Evolutionary conservation across 2,888 invertebrate species (phyloP), one percentile per base, ranked within the genome.

Genomic region (Cristatella mucedo): DNA sequence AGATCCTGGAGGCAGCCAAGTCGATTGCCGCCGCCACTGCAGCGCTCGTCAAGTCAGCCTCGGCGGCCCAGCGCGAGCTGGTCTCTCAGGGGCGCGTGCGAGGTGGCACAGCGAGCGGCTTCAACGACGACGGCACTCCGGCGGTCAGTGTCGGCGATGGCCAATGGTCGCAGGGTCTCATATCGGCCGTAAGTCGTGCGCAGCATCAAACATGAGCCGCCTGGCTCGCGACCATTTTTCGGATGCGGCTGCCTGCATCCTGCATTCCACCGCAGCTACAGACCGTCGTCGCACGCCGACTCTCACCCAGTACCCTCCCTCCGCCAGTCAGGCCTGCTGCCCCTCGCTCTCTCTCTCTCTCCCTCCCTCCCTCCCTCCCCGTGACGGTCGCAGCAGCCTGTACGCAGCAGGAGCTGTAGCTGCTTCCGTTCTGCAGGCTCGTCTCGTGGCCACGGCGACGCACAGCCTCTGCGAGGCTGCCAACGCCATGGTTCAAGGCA

Each of bases 381-480:
- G n/a, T n/a, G n/a, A n/a, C n/a, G n/a, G n/a, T n/a, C n/a, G n/a
- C n/a, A n/a, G n/a, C n/a, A n/a, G n/a, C n/a, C n/a, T n/a, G n/a
- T n/a, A n/a, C n/a, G n/a, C n/a, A n/a, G n/a, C n/a, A n/a, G n/a
- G n/a, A n/a, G n/a, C n/a, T n/a, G n/a, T 9, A 36, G 7, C 19
- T 22, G 3, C 32, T 13, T 44, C 18, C 43, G 13, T 33, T 15
- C 46, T 44, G 7, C 43, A 66, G 59, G 95, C 95, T 0, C 73
- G 87, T 42, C 72, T 91, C 54, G 95, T 95, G 9, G 95, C 95
- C 0, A 93, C 93, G 0, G 93, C 95, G 0, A 93, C 93, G 0
- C 95, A 95, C 67, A 85, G 85, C 53, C 72, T 99, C 46, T 95
- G 95, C 41, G 95, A 97, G 66, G 86, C 93, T 0, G 97, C 97